Percentiles rank a stretch among this genome's conserved stretches.
These are phyloP conservation scores for Saturnia japonica DNA, from an alignment of 2,888 invertebrate species.

Conservation along the genomic window DNA sequence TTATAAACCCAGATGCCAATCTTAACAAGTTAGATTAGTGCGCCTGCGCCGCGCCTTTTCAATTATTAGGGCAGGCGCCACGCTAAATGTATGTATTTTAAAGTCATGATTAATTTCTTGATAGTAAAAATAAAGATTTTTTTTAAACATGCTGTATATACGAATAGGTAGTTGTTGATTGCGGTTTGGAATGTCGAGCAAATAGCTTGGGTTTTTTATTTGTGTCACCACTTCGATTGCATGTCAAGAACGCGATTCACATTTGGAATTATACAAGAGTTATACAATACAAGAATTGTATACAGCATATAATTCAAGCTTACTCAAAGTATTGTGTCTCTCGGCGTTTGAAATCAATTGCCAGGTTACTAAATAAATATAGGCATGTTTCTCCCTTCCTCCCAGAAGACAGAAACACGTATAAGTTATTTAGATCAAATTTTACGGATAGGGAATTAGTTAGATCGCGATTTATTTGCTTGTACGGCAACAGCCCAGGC, in stretches of 20 bases:
- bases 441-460: too few relatives aligned
- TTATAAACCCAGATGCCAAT: conserved; percentile 11
- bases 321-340: too few relatives aligned
- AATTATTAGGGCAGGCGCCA: background rate
- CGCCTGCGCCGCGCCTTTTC: background rate
- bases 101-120: background rate
- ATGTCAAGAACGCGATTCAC: background rate
- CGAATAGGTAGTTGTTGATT: background rate
- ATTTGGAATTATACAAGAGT: background rate
- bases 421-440: too few relatives aligned
- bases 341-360: too few relatives aligned
- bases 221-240: background rate
- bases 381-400: too few relatives aligned
- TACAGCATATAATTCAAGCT: background rate
- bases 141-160: background rate
- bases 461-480: too few relatives aligned
- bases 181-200: background rate
- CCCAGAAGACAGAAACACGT: too few relatives aligned
- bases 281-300: background rate
- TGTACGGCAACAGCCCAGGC: too few relatives aligned
- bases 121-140: background rate
- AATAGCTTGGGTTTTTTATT: background rate
- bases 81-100: background rate
- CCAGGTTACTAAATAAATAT: too few relatives aligned
- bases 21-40: conserved; percentile 5